Evolutionary conservation across 2,113 vertebrate genomes (phyloP).

Genomic region (Rhea pennata): DNA sequence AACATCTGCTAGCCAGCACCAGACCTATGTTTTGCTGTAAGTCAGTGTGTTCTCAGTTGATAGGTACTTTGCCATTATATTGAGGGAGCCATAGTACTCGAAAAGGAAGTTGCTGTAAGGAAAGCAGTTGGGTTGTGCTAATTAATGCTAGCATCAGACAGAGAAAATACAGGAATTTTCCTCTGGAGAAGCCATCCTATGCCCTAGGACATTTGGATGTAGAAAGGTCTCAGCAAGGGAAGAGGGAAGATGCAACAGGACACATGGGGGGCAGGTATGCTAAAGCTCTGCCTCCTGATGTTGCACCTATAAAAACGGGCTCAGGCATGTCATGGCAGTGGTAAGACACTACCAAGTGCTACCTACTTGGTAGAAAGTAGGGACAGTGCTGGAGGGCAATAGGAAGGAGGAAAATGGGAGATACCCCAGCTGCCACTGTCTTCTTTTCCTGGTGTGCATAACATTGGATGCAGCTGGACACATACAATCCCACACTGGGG

Average conservation of each 20-base stretch:
- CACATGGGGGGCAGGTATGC: background rate
- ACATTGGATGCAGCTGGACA: rapidly evolving
- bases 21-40: rapidly evolving
- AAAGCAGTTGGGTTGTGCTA: background rate
- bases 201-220: background rate
- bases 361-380: background rate
- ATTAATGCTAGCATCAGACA: background rate
- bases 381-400: background rate
- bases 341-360: background rate
- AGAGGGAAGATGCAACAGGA: background rate
- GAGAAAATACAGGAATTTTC: background rate
- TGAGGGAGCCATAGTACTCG: background rate
- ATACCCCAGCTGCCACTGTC: background rate
- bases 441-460: background rate
- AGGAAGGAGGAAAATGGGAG: background rate
- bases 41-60: background rate
- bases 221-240: background rate
- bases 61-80: rapidly evolving
- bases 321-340: background rate
- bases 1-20: background rate
- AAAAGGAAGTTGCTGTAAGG: background rate
- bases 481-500: background rate
- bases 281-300: background rate
- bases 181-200: background rate
- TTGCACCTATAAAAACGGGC: background rate